Evolutionary conservation across 1,140 invertebrate species (phyloP), one percentile per base, ranked within the genome.

Genomic region (Phortica variegata): DNA sequence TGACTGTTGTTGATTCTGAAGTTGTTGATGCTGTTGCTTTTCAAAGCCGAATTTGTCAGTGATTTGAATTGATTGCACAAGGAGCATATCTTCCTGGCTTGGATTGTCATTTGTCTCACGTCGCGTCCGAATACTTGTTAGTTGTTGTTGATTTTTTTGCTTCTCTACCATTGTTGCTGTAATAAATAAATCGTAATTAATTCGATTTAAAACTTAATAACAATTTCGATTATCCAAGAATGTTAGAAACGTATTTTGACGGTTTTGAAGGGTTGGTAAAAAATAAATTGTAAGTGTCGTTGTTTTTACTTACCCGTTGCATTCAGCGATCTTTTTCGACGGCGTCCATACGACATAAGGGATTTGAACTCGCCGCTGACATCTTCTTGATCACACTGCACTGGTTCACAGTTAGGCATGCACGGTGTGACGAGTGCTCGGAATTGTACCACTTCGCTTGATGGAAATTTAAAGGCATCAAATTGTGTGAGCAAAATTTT

Each of bases 381-480:
- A 59, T 90, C 88, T 52, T 86, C 83, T 46, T 87, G 83, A 39
- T 91, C 86, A 69, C 92, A 95, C 61, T 90, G 87, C 1, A 92
- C 90, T 1, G 93, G 92, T 75, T 93, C 91, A 71, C 93, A 95
- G 19, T 84, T 85, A 2, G 91, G 91, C 85, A 95, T 89, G 65
- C 93, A 95, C 0, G 93, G 93, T 3, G 92, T 95, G 1, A 96
- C 92, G 57, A 95, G 70, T 2, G 93, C 93, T 39, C 92, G 84
- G 84, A 96, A 96, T 77, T 96, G 92, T 0, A 96, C 93, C 9
- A 95, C 86, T 73, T 95, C 92, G 0, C 91, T 94, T 12, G 91
- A 92, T 1, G 93, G 93, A 80, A 96, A 96, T 75, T 95, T 95
- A 84, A 96, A 96, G 8, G 93, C 93, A 73, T 96, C 93, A 77